Percentiles rank a stretch among this genome's conserved stretches.
These are phyloP conservation scores for Panagrolaimus sp. DNA, from an alignment of 1,140 invertebrate genomes.

Conservation along the genomic window DNA sequence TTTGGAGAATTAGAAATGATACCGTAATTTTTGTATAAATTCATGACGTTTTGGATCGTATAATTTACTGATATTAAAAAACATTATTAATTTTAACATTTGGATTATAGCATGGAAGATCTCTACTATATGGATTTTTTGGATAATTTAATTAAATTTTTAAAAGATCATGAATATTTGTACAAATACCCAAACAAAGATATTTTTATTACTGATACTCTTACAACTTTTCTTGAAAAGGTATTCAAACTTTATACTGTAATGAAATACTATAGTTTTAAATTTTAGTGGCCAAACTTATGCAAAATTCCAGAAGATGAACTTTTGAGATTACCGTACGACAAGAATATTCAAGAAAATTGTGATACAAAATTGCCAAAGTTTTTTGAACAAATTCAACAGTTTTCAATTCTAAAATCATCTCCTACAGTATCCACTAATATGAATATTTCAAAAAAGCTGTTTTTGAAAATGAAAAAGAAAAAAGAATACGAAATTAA, in stretches of 20 bases:
- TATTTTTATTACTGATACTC: background rate
- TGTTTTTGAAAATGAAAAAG: slow-evolving; percentile 17
- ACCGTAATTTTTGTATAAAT: too few relatives aligned
- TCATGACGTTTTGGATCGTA: too few relatives aligned
- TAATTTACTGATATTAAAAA: too few relatives aligned
- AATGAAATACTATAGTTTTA: too few relatives aligned
- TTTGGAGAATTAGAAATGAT: too few relatives aligned
- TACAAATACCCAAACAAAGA: background rate
- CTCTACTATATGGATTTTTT: background rate
- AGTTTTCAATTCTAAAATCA: slow-evolving; percentile 2
- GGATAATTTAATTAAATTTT: background rate
- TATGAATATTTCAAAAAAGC: background rate
- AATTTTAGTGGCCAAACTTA: background rate
- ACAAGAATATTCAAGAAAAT: background rate
- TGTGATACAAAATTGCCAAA: background rate
- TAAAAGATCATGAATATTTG: background rate
- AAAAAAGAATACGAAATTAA: slow-evolving; percentile 17
- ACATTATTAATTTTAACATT: too few relatives aligned
- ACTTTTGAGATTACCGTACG: background rate
- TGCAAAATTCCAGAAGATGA: background rate
- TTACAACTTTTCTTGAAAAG: background rate
- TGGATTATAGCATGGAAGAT: too few relatives aligned
- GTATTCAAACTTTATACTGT: too few relatives aligned
- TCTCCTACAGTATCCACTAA: background rate
- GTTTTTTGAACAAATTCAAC: background rate